These are phyloP conservation scores for Gandaritis pyraliata DNA, from an alignment of 2,888 invertebrate species.

Conservation along the genomic window DNA sequence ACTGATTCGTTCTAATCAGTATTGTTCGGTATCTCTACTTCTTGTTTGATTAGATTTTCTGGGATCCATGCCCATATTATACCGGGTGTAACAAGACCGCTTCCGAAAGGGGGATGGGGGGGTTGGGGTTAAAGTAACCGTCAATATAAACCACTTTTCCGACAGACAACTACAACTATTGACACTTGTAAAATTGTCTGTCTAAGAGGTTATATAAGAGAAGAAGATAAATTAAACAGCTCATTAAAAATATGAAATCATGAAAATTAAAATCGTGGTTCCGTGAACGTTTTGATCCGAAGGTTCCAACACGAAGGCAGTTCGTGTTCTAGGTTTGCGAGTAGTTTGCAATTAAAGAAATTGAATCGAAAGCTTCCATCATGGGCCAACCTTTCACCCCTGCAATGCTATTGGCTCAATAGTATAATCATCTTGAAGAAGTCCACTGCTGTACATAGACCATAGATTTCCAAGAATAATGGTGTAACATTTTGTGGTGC, in stretches of 20 bases:
- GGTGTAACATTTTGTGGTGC: too few species aligned
- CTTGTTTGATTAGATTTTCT: slow-evolving; percentile 11
- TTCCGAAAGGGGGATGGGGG: too few species aligned
- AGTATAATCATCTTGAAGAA: not conserved
- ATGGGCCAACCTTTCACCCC: slow-evolving; percentile 33
- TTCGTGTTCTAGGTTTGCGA: slow-evolving; percentile 19
- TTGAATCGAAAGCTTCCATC: slow-evolving; percentile 38
- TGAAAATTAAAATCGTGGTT: slow-evolving; percentile 19
- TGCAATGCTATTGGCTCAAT: slow-evolving; percentile 26
- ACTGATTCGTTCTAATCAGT: slow-evolving; percentile 35
- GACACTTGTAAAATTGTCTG: too few species aligned
- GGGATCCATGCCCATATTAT: too few species aligned
- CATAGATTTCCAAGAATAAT: too few species aligned
- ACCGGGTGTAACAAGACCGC: too few species aligned
- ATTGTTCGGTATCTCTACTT: slow-evolving; percentile 28
- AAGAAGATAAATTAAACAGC: too few species aligned
- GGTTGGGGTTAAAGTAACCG: too few species aligned
- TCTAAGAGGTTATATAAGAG: too few species aligned
- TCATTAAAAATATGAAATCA: slow-evolving; percentile 8
- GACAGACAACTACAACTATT: too few species aligned
- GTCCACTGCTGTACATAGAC: too few species aligned
- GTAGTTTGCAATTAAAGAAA: slow-evolving; percentile 39
- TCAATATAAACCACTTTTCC: too few species aligned
- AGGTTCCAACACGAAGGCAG: slow-evolving; percentile 1
- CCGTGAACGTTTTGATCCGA: slow-evolving; percentile 6